Evolutionary conservation across 2,888 invertebrate species (phyloP).

Genomic region (Latheticus oryzae): DNA sequence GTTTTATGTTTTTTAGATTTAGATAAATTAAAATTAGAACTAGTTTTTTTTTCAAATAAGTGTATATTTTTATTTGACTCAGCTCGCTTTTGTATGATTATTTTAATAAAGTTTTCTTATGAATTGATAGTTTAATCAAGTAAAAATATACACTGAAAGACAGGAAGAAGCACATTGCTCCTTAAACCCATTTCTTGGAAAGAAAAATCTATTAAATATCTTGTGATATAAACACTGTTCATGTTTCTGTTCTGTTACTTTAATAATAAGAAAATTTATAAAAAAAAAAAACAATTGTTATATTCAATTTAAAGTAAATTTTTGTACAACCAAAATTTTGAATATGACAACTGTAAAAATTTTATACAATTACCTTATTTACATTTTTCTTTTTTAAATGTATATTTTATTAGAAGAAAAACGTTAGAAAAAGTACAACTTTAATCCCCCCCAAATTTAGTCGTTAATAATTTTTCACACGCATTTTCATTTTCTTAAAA

Average conservation of each 20-base stretch:
- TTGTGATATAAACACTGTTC: conserved; percentile 55
- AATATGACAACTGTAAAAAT: conserved; percentile 42
- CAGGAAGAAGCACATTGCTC: conserved; percentile 42
- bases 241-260: conserved; percentile 53
- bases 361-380: conserved; percentile 42
- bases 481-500: conserved; percentile 42
- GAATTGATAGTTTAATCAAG: conserved; percentile 26
- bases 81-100: no score
- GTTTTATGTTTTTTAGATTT: conserved; percentile 66
- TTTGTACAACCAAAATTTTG: conserved; percentile 35
- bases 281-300: conserved; percentile 43
- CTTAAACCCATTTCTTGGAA: no score
- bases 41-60: conserved; percentile 57
- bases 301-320: conserved; percentile 35
- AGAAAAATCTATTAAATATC: conserved; percentile 52
- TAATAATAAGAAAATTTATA: conserved; percentile 43
- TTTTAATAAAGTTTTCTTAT: background rate
- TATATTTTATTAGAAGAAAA: conserved; percentile 38
- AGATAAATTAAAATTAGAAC: conserved; percentile 64
- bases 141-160: conserved; percentile 47
- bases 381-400: conserved; percentile 34
- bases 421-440: conserved; percentile 43
- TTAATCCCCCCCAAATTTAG: conserved; percentile 40
- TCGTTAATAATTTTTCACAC: conserved; percentile 40
- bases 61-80: conserved; percentile 61